Base-by-base conservation (phyloP, 1,140 invertebrate genomes). In the Drosophila pectinifera region DNA sequence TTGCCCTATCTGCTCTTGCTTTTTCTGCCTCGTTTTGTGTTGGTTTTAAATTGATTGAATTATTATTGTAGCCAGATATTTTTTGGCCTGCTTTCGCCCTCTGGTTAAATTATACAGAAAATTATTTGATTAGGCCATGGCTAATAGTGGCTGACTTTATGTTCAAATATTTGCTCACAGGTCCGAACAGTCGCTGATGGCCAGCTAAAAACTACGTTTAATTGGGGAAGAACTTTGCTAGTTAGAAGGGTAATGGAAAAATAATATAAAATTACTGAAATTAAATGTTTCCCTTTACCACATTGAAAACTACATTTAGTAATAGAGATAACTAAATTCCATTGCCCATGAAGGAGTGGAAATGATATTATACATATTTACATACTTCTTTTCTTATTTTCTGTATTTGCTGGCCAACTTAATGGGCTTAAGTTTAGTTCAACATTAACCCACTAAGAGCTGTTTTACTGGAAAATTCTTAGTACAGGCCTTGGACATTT, bases 11-110 rank as follows among this genome's bases (percentile, higher is more conserved):
- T 48, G 24, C 38, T 42, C 48, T 42, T 73, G 74, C 74, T 68
- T 59, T 76, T 78, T 73, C 53, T 70, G 64, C 39, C 36, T 39
- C 42, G 59, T 57, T 74, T 49, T 65, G 77, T 84, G 77, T 85
- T 84, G 80, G 81, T 84, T 84, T 85, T 85, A 85, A 84, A 84
- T 84, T 84, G 81, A 84, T 84, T 84, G 77, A 80, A 80, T 84
- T 84, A 84, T 84, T 85, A 77, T 84, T 84, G 80, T 55, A 70
- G 49, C 51, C 22, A 39, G 31, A 22, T 57, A 24, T 63, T 70
- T 69, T 70, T 70, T 46, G 31, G 41, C 34, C 48, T 43, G 36
- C 34, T 4, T 3, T 10, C 3, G 46, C 67, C 67, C 14, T 20
- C 31, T 28, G 67, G 67, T 70, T 57, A 45, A 48, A 26, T 46